phyloP scores from a whole-genome alignment of 2,113 vertebrate species.

The Odobenus rosmarus region DNA sequence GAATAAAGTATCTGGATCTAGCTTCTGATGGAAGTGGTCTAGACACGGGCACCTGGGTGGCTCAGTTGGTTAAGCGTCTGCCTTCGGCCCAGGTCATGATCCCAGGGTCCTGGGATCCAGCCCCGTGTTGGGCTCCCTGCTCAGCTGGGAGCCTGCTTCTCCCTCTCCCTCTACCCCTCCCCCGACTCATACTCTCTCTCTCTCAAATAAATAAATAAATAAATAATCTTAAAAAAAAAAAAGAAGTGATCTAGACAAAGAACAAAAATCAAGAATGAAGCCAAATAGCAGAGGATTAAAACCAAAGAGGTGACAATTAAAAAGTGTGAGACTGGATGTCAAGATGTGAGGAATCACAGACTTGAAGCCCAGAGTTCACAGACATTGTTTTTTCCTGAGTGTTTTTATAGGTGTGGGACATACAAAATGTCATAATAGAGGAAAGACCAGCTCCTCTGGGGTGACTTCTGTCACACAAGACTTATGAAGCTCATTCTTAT shows the following conservation, averaged over 20 bases:
- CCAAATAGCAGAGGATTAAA: neutral
- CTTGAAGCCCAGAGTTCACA: neutral
- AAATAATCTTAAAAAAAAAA: neutral
- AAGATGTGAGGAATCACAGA: neutral
- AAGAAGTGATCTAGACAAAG: neutral
- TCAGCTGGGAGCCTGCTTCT: neutral
- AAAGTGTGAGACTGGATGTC: neutral
- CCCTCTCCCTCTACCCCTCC: neutral
- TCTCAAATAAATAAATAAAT: neutral
- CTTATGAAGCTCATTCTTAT: neutral
- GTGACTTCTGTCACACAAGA: neutral
- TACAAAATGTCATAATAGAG: neutral
- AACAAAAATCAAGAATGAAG: neutral
- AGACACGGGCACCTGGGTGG: neutral
- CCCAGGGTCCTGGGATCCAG: neutral
- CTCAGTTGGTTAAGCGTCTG: neutral
- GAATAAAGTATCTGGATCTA: neutral
- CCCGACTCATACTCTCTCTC: neutral
- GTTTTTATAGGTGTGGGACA: neutral
- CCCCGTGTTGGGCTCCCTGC: neutral
- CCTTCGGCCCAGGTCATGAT: neutral
- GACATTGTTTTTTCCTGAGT: neutral
- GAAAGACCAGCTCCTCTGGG: fast-evolving
- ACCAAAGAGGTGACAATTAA: neutral
- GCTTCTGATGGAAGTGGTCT: neutral